These are phyloP conservation scores for Heloderma charlesbogerti DNA, from an alignment of 2,113 vertebrate species.

Conservation along the genomic window DNA sequence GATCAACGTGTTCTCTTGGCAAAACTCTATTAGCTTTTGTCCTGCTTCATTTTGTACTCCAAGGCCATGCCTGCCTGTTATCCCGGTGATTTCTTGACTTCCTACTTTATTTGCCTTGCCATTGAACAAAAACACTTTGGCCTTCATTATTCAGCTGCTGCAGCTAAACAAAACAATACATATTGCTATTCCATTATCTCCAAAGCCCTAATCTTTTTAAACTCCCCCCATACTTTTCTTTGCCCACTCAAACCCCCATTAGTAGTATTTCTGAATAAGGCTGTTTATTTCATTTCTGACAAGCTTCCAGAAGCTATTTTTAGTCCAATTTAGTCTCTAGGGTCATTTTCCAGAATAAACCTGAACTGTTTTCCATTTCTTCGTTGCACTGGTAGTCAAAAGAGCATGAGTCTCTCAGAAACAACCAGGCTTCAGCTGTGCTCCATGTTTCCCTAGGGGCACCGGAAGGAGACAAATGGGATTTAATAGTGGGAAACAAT, in stretches of 20 bases:
- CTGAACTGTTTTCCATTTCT: slow-evolving; percentile 54
- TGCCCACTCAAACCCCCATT: neutral
- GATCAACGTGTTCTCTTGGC: no score
- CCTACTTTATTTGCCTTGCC: no score
- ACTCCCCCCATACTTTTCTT: slow-evolving; percentile 5
- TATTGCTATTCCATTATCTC: slow-evolving; percentile 32
- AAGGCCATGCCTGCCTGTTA: no score
- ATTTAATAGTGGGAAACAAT: slow-evolving; percentile 32
- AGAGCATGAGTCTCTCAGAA: slow-evolving; percentile 49
- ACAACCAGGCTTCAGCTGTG: slow-evolving; percentile 38
- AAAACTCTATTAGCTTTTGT: no score
- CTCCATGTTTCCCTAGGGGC: slow-evolving; percentile 16
- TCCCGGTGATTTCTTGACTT: no score
- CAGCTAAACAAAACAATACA: neutral
- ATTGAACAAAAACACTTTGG: neutral
- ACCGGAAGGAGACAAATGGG: slow-evolving; percentile 27
- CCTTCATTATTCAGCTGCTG: neutral
- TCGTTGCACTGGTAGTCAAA: slow-evolving; percentile 51
- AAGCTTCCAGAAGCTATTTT: slow-evolving; percentile 61
- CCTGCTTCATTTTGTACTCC: no score
- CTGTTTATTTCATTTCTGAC: slow-evolving; percentile 57
- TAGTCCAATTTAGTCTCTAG: slow-evolving; percentile 60
- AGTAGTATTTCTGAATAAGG: slow-evolving; percentile 52
- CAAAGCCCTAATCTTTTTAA: slow-evolving; percentile 38
- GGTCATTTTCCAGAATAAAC: slow-evolving; percentile 60